Percentiles rank a stretch among this genome's conserved stretches.
Evolutionary conservation across 64 coral and sea anemone genomes (phyloP).

Genomic region (Stichodactyla helianthus): DNA sequence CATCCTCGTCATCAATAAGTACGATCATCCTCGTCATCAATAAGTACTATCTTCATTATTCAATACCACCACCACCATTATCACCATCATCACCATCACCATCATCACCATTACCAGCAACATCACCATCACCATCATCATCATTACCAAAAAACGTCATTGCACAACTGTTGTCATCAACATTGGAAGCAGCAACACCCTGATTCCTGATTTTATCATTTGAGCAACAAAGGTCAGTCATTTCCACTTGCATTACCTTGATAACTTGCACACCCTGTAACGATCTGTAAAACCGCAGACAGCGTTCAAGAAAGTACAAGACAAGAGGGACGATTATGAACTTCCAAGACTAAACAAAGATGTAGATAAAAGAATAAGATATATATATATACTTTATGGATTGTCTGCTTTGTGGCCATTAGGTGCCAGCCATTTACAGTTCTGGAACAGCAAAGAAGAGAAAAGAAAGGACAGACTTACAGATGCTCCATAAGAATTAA

Average conservation of each 20-base stretch:
- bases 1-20: neutral
- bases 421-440: too few species aligned
- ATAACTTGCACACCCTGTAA: conserved; percentile 67
- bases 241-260: conserved; percentile 38
- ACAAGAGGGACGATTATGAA: conserved; percentile 62
- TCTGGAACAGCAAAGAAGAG: too few species aligned
- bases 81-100: too few species aligned
- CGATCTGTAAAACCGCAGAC: conserved; percentile 82
- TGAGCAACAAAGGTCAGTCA: too few species aligned
- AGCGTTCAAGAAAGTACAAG: conserved; percentile 75
- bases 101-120: too few species aligned
- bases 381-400: neutral
- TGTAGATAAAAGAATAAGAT: neutral
- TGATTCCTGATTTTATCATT: too few species aligned
- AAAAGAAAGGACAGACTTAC: neutral
- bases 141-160: too few species aligned
- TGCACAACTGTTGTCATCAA: too few species aligned
- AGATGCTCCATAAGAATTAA: conserved; percentile 41
- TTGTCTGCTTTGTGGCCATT: too few species aligned
- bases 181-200: too few species aligned
- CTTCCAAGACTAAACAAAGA: conserved; percentile 80
- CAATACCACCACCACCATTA: neutral
- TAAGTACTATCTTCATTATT: too few species aligned
- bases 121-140: too few species aligned
- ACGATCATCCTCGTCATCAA: neutral